Percentiles rank a stretch among this genome's conserved stretches.
Evolutionary conservation across 2,113 vertebrate species (phyloP).

Genomic region (Atherinomorus stipes): DNA sequence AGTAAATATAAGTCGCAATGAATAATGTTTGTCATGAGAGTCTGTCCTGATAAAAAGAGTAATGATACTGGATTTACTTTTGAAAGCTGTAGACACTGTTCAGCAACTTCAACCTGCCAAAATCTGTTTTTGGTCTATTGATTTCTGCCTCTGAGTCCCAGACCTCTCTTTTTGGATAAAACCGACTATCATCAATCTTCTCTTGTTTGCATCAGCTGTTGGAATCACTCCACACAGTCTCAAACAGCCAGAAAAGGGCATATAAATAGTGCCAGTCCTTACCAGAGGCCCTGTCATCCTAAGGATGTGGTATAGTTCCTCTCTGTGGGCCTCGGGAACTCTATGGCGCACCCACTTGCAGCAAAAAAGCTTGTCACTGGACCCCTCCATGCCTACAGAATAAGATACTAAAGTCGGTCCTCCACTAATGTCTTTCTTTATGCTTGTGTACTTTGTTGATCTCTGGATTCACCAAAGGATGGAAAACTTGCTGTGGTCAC

Average conservation of each 20-base stretch:
- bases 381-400: conserved; percentile 44
- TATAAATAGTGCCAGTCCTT: conserved; percentile 40
- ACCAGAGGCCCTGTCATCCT: conserved; percentile 82
- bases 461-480: conserved; percentile 31
- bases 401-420: conserved; percentile 1
- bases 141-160: conserved; percentile 13
- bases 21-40: background rate
- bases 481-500: conserved; percentile 29
- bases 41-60: background rate
- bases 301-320: conserved; percentile 81
- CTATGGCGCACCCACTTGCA: conserved; percentile 63
- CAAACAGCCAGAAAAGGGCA: background rate
- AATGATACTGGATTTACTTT: background rate
- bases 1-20: background rate
- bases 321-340: conserved; percentile 69
- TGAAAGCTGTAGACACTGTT: background rate
- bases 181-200: conserved; percentile 2
- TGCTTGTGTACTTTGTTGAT: conserved; percentile 11
- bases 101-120: background rate
- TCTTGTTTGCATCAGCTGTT: background rate
- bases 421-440: background rate
- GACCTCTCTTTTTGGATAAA: conserved; percentile 2
- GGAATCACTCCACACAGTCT: background rate
- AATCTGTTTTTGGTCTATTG: conserved; percentile 17
- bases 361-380: conserved; percentile 71